A percentile compares a stretch with the other conserved stretches of the same genome.
These are phyloP conservation scores for Spilogale gracilis DNA, from an alignment of 2,113 vertebrate species.

Conservation along the genomic window DNA sequence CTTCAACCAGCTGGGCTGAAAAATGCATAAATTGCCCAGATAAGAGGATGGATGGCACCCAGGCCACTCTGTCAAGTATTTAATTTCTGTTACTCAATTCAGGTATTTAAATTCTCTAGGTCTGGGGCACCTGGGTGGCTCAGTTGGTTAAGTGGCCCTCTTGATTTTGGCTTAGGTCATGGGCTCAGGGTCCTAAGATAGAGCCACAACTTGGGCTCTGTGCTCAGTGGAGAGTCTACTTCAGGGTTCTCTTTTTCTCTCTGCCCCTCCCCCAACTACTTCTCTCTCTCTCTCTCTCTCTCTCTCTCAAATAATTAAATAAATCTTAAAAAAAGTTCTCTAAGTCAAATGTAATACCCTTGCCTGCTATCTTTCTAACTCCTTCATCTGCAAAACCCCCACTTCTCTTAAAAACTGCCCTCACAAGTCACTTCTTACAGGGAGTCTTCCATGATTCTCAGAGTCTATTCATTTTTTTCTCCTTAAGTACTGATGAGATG, in stretches of 20 bases:
- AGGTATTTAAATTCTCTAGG: background rate
- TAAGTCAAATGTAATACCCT: background rate
- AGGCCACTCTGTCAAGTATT: background rate
- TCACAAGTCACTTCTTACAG: background rate
- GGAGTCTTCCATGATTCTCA: background rate
- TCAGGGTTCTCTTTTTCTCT: background rate
- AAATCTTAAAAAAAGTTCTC: background rate
- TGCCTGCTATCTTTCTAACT: background rate
- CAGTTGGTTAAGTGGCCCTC: background rate
- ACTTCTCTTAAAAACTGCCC: background rate
- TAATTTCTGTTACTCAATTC: background rate
- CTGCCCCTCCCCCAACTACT: background rate
- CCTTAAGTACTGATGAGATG: background rate
- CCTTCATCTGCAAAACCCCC: background rate
- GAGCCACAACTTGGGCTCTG: background rate
- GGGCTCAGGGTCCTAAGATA: background rate
- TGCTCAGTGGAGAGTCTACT: background rate
- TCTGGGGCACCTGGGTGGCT: background rate
- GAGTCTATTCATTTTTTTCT: background rate
- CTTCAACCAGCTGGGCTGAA: background rate
- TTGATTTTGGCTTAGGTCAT: background rate
- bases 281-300: background rate
- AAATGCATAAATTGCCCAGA: background rate
- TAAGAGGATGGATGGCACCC: background rate
- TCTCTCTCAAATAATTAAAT: background rate